Evolutionary conservation across 1,140 invertebrate genomes (phyloP), one percentile per base, ranked within the genome.

Genomic region (Thaumatotibia leucotreta): DNA sequence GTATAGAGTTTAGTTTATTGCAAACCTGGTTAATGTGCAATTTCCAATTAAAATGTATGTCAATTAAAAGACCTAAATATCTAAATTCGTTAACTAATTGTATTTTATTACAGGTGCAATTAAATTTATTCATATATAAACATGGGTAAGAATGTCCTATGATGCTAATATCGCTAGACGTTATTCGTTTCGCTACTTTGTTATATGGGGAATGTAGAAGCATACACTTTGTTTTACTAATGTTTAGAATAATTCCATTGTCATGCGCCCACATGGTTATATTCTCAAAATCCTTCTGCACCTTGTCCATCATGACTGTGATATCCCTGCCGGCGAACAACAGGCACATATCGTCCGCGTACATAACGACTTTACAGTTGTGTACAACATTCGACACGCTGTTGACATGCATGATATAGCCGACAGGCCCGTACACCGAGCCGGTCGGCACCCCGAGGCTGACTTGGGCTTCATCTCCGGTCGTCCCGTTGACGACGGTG

Each of bases 221-320:
- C 35, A 63, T 63, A 49, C 62, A 63, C 45, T 63, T 63, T 20
- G 62, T 63, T 32, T 63, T 63, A 9, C n/a, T 49, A 10, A 49
- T 8, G 23, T 63, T 63, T 1, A 63, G 2, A 24, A 63, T 63
- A 10, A 63, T 63, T 22, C 62, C 62, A 45, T 63, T 63, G 17
- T 63, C 62, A 22, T 63, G 62, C 1, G 62, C 62, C 62, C 62
- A 63, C 29, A 45, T 63, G 4, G 29, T 45, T 22, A 63, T 14
- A 29, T 63, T 63, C 1, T 63, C 31, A 10, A 63, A 24, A 23
- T 63, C 62, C 2, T 11, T 8, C 29, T 63, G 62, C 5, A 29
- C n/a, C n/a, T 52, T 20, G 6, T 4, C 5, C 20, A 6, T 14
- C 49, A 20, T 6, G 49, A 3, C 4, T 4, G 49, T 17, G 17